phyloP scores from a whole-genome alignment of 2,888 invertebrate genomes.

The Folsomia candida region DNA sequence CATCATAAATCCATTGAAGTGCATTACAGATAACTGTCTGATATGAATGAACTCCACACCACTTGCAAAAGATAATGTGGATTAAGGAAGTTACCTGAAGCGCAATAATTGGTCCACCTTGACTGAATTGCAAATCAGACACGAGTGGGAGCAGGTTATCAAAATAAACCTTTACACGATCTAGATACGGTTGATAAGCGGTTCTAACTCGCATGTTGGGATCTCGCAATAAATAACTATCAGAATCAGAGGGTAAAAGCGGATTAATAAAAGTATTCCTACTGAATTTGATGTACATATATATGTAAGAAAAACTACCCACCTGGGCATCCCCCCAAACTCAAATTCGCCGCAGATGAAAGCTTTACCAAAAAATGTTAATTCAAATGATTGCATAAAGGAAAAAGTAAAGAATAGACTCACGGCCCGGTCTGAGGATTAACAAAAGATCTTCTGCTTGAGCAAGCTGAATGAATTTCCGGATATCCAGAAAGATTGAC shows the following conservation, averaged over 20 bases:
- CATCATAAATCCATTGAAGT: background rate
- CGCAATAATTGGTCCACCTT: conserved; percentile 58
- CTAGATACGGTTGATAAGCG: conserved; percentile 55
- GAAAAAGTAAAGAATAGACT: too few relatives aligned
- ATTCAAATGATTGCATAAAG: too few relatives aligned
- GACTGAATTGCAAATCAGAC: conserved; percentile 55
- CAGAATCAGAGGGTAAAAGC: conserved; percentile 3
- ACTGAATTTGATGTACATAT: too few relatives aligned
- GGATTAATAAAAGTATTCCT: background rate
- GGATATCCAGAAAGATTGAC: conserved; percentile 51
- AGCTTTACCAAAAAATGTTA: too few relatives aligned
- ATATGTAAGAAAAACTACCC: too few relatives aligned
- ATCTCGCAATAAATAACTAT: conserved; percentile 59
- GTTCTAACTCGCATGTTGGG: conserved; percentile 58
- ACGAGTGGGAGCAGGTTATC: conserved; percentile 55
- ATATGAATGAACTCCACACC: background rate
- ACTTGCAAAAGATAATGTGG: background rate
- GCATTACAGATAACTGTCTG: background rate
- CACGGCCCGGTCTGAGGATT: conserved; percentile 59
- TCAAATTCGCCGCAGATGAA: conserved; percentile 62
- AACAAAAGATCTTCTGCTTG: conserved; percentile 58
- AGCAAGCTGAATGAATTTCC: conserved; percentile 56
- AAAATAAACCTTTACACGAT: conserved; percentile 56
- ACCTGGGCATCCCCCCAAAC: conserved; percentile 55
- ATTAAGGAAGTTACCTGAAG: conserved; percentile 52